Base-by-base conservation (phyloP, 2,113 vertebrate genomes). In the Sterna hirundo region DNA sequence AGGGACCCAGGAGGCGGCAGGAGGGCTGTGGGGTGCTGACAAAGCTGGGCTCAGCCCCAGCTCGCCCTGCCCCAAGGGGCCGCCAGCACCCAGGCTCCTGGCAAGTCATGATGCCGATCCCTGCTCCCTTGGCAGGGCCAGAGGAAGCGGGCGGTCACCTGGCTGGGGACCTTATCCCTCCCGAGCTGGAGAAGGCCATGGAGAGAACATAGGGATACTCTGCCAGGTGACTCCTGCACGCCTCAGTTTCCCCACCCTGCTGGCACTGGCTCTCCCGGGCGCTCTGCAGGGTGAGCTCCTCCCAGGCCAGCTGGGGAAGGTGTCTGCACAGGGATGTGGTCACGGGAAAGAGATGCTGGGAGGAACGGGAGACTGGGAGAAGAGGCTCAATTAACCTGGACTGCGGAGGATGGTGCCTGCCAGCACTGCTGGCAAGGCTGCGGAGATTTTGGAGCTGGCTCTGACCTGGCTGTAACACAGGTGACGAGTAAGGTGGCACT, bases 391-490 rank as follows among this genome's bases (percentile, higher is more conserved):
- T 97, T 95, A 97, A 92, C 90, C 84, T 72, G 90, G 90, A 96
- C 93, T 95, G 96, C 78, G 5, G 96, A 94, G 78, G 32, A 95
- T 4, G 6, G 93, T 7, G 38, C 15, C 94, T 97, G 96, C 94
- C 96, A 97, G 93, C 87, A 83, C 62, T 96, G 96, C 96, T 95
- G 94, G 92, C 96, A 95, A 85, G 78, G 93, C 92, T 94, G 93
- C 62, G 0, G 90, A 80, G 84, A 57, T 46, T 93, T 34, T 74
- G 90, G 93, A 96, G 68, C 61, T 95, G 72, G 61, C 80, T 94
- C 74, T 94, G 86, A 94, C 93, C 94, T 68, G 85, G 76, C 78
- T 93, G 49, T 93, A 93, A 71, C 30, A 79, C 0, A 5, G 94
- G 79, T 84, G 85, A 68, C 4, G 8, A 87, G 27, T 7, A 84